Evolutionary conservation across 2,113 vertebrate genomes (phyloP).

Genomic region (Vimba vimba): DNA sequence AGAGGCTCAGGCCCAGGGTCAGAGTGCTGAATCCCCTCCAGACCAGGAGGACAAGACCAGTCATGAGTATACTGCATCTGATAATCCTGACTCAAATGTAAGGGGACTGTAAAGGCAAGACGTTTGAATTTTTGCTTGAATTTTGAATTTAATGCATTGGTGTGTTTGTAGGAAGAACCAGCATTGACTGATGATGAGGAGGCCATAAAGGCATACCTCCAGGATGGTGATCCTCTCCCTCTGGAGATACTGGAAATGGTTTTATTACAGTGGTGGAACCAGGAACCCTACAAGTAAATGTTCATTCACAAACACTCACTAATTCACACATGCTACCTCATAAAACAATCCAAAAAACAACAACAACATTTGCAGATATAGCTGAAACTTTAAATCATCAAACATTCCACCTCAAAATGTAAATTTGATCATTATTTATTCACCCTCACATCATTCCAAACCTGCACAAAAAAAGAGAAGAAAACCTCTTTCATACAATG

Average conservation of each 20-base stretch:
- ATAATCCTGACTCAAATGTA: constrained; percentile 17
- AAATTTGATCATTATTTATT: too few relatives aligned
- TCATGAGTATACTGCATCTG: not conserved
- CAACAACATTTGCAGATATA: not conserved
- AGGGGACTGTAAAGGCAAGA: constrained; percentile 49
- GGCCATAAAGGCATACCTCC: constrained; percentile 82
- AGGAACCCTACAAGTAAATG: constrained; percentile 87
- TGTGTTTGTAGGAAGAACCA: constrained; percentile 61
- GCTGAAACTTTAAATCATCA: not conserved
- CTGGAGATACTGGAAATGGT: constrained; percentile 81
- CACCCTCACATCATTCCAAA: too few relatives aligned
- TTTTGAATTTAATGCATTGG: not conserved
- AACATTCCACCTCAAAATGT: not conserved
- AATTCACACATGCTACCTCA: not conserved
- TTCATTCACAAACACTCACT: not conserved
- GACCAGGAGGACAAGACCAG: not conserved
- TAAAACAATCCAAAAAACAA: not conserved
- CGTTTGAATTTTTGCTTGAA: not conserved
- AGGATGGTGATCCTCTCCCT: constrained; percentile 74
- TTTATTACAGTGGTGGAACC: constrained; percentile 84
- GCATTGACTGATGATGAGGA: constrained; percentile 84
- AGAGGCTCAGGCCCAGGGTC: constrained; percentile 47
- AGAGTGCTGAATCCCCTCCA: constrained; percentile 8
- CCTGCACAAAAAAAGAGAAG: too few relatives aligned
- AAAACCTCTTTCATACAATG: too few relatives aligned